These are phyloP conservation scores for Lophura nycthemera DNA, from an alignment of 2,113 vertebrate genomes.

Conservation along the genomic window DNA sequence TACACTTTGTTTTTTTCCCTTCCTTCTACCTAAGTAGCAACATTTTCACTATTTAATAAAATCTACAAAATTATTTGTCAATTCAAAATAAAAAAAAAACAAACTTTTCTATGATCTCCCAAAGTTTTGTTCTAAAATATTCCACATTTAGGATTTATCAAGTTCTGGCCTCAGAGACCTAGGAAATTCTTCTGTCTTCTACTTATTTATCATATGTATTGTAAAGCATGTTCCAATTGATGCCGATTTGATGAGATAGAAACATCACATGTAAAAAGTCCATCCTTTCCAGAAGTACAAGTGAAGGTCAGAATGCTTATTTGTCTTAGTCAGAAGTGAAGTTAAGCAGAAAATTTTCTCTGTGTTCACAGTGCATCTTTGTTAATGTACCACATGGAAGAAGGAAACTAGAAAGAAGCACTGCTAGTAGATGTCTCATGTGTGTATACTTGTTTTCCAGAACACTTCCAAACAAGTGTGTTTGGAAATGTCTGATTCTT, in stretches of 20 bases:
- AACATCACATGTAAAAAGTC: background rate
- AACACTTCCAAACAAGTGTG: background rate
- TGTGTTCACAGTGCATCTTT: background rate
- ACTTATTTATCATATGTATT: rapidly evolving
- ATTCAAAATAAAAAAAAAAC: background rate
- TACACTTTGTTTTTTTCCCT: background rate
- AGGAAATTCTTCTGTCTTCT: background rate
- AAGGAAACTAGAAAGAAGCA: background rate
- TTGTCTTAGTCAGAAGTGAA: background rate
- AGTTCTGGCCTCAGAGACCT: background rate
- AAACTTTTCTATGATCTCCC: background rate
- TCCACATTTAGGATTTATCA: background rate
- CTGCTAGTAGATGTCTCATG: background rate
- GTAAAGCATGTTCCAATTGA: background rate
- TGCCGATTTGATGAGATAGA: background rate
- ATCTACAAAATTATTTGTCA: background rate
- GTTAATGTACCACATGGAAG: background rate
- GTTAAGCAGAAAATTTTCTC: background rate
- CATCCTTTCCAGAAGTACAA: background rate
- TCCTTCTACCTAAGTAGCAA: background rate
- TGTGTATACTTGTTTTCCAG: background rate
- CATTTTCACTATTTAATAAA: background rate
- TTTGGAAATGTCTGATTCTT: background rate
- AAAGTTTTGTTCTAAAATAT: background rate
- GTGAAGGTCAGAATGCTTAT: background rate